A percentile compares a stretch with the other conserved stretches of the same genome.
phyloP scores from a whole-genome alignment of 2,113 vertebrate genomes.

The Raja brachyura region DNA sequence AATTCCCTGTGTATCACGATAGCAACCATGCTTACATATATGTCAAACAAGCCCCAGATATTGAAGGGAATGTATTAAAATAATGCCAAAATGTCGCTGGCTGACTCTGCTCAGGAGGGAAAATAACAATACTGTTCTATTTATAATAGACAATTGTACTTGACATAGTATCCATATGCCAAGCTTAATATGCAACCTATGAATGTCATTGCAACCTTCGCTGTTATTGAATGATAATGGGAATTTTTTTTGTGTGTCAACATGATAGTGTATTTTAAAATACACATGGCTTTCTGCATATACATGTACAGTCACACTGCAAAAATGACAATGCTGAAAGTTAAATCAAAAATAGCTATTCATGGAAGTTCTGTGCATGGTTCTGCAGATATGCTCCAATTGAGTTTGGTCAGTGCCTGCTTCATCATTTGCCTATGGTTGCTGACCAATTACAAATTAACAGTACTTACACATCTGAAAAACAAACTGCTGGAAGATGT shows the following conservation, averaged over 20 bases:
- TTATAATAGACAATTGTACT: constrained; percentile 30
- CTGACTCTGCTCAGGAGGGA: constrained; percentile 27
- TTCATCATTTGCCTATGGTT: neutral
- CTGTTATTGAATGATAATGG: constrained; percentile 1
- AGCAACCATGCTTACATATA: constrained; percentile 17
- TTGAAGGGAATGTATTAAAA: constrained; percentile 32
- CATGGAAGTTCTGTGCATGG: neutral
- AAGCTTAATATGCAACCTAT: constrained; percentile 35
- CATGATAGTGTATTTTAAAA: constrained; percentile 27
- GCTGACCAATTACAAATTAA: neutral
- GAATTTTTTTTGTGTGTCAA: neutral
- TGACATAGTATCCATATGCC: constrained; percentile 33
- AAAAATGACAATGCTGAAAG: constrained; percentile 15
- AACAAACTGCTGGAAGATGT: too few relatives aligned
- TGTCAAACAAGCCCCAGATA: constrained; percentile 22
- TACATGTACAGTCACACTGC: neutral
- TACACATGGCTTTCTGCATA: neutral
- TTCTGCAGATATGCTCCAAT: neutral
- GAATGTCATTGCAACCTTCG: constrained; percentile 37
- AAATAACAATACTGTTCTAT: constrained; percentile 29
- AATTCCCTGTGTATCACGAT: neutral
- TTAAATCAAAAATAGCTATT: neutral
- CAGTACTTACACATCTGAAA: too few relatives aligned
- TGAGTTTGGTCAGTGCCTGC: neutral
- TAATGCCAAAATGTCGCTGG: constrained; percentile 20